phyloP scores from a whole-genome alignment of 2,113 vertebrate species.

The Rhombomys opimus region DNA sequence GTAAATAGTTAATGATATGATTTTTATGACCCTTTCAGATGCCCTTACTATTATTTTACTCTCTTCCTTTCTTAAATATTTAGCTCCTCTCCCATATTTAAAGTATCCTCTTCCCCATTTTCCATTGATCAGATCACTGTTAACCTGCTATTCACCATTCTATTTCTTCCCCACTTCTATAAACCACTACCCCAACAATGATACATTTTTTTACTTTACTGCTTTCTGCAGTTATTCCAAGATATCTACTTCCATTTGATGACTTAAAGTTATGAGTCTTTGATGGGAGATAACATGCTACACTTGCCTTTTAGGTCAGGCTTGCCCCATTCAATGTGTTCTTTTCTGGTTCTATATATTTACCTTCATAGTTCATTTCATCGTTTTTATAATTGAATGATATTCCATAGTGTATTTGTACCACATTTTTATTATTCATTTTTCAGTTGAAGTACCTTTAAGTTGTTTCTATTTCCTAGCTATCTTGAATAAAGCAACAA shows the following conservation, averaged over 20 bases:
- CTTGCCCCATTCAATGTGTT: neutral
- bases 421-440: neutral
- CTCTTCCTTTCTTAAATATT: neutral
- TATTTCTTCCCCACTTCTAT: neutral
- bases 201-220: neutral
- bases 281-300: neutral
- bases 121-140: neutral
- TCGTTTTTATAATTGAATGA: neutral
- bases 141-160: neutral
- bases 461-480: neutral
- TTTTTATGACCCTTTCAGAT: neutral
- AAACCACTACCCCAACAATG: neutral
- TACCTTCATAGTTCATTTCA: neutral
- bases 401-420: neutral
- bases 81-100: too few species aligned
- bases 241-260: neutral
- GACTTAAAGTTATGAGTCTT: neutral
- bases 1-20: neutral
- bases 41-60: neutral
- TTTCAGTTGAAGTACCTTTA: neutral
- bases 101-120: neutral
- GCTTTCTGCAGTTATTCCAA: neutral
- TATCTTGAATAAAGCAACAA: neutral
- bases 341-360: neutral
- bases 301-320: neutral